A percentile compares a stretch with the other conserved stretches of the same genome.
Evolutionary conservation across 2,113 vertebrate genomes (phyloP).

Genomic region (Gopherus evgoodei): DNA sequence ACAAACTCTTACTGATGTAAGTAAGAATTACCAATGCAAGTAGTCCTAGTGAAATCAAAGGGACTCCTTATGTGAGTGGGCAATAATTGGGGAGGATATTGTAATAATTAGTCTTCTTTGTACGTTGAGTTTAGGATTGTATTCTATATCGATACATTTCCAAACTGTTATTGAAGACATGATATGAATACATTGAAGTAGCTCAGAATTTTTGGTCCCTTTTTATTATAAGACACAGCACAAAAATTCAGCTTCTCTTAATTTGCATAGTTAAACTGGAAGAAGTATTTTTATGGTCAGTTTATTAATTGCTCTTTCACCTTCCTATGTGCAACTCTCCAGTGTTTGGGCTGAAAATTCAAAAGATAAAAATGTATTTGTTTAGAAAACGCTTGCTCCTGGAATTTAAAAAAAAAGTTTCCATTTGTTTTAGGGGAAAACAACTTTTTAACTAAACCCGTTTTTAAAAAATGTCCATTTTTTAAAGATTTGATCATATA

Average conservation of each 20-base stretch:
- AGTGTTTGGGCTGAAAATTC: neutral
- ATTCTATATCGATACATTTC: neutral
- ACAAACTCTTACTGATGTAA: neutral
- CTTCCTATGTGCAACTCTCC: neutral
- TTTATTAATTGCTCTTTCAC: neutral
- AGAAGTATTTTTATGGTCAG: neutral
- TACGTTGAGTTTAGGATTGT: neutral
- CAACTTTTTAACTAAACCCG: neutral
- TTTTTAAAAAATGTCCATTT: neutral
- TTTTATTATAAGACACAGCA: neutral
- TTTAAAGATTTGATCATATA: no score
- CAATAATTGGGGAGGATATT: neutral
- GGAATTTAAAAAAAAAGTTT: neutral
- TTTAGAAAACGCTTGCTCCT: neutral
- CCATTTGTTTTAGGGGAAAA: neutral
- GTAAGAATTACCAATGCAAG: neutral
- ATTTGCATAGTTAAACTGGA: neutral
- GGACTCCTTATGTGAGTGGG: neutral
- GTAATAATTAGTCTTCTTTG: neutral
- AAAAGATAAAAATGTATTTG: neutral
- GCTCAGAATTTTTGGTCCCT: neutral
- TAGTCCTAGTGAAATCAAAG: neutral
- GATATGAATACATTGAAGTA: no score
- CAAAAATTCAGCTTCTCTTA: neutral
- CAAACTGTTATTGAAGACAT: neutral